These are phyloP conservation scores for Chlorocebus sabaeus DNA, from an alignment of 2,113 vertebrate genomes.

Conservation along the genomic window DNA sequence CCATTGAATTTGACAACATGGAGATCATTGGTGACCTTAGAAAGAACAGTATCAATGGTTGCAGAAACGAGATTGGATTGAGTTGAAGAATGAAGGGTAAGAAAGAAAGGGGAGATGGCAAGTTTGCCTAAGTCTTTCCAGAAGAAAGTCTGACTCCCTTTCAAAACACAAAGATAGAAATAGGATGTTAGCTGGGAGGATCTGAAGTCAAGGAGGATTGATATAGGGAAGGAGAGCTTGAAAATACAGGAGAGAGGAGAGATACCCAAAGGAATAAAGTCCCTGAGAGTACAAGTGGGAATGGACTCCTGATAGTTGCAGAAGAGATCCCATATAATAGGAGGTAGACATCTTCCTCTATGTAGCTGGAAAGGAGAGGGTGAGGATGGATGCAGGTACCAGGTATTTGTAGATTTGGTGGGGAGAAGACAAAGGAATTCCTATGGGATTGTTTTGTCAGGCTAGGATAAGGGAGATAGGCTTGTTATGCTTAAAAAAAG, in stretches of 20 bases:
- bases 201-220: not conserved
- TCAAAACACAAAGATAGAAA: constrained; percentile 20
- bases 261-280: not conserved
- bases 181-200: not conserved
- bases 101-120: not conserved
- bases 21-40: not conserved
- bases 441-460: not conserved
- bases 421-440: not conserved
- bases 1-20: not conserved
- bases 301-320: not conserved
- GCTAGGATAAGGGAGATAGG: not conserved
- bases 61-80: not conserved
- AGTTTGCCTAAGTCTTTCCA: not conserved
- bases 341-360: not conserved
- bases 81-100: not conserved
- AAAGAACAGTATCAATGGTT: not conserved
- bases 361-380: not conserved
- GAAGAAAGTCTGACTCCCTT: not conserved
- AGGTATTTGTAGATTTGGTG: not conserved
- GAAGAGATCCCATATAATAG: not conserved
- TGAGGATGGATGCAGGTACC: not conserved
- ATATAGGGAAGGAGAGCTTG: not conserved
- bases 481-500: not conserved
- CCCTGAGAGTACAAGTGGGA: not conserved
- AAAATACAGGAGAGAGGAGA: not conserved